Evolutionary conservation across 2,113 vertebrate species (phyloP), one percentile per base, ranked within the genome.

Genomic region (Sprattus sprattus): DNA sequence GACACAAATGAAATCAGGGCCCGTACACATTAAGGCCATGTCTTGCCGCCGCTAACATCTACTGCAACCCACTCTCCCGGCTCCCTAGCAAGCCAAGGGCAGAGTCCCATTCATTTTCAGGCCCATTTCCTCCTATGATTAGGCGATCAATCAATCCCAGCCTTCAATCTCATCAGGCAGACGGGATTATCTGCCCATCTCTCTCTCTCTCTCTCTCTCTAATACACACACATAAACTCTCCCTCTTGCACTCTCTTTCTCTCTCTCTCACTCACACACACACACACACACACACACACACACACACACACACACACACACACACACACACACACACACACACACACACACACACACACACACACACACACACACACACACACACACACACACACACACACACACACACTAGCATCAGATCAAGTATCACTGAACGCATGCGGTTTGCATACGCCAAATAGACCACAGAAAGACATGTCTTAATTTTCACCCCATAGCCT

Each of bases 81-180:
- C 91, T 93, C 92, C 91, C 93, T 88, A 88, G 92, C 92, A 92
- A 94, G 94, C 94, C 95, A 95, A 95, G 95, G 95, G 95, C 95
- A 96, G 93, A 95, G 94, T 95, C 90, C 94, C 94, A 94, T 96
- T 96, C 94, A 96, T 96, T 96, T 96, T 96, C 95, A 95, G 95
- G 94, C 95, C 95, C 95, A 96, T 96, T 96, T 96, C 95, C 95
- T 96, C 93, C 93, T 94, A 95, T 96, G 95, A 96, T 96, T 96
- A 96, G 95, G 94, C 93, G 92, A 96, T 96, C 95, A 96, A 96
- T 96, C 95, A 96, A 96, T 96, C 94, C 94, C 91, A 93, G 94
- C 93, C 95, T 95, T 96, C 95, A 95, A 95, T 96, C 95, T 95
- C 95, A 95, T 95, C 94, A 95, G 85, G 94, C 94, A 93, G 95